Conservation (phyloP, 2,797 vertebrate genomes). For the Rhinella marina region DNA sequence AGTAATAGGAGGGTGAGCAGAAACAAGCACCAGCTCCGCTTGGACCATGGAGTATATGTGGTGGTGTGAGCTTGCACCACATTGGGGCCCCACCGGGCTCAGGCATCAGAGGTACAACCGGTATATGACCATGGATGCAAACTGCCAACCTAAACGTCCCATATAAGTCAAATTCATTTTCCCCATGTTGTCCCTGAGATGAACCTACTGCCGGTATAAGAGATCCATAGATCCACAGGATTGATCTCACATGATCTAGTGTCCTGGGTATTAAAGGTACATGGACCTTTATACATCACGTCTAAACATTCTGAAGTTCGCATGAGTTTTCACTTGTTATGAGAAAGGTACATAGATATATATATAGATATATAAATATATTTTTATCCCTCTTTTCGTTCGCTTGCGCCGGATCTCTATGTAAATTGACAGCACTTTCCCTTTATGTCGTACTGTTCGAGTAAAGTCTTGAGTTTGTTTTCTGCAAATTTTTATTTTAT, state of each 20-base stretch:
- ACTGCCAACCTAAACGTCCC: neutral
- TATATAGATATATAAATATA: constrained; percentile 56
- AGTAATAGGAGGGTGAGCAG: neutral
- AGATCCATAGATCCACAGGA: constrained; percentile 7
- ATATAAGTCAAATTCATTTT: neutral
- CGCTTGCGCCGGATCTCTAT: constrained; percentile 69
- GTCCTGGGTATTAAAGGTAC: constrained; percentile 67
- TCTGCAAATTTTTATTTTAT: constrained; percentile 71
- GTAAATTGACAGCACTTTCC: constrained; percentile 72
- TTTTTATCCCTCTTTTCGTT: constrained; percentile 61
- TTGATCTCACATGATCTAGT: constrained; percentile 29
- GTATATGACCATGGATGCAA: neutral
- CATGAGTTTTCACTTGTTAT: constrained; percentile 73
- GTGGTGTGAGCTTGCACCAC: neutral
- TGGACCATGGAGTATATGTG: neutral
- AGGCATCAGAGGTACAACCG: neutral
- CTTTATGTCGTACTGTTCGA: constrained; percentile 75
- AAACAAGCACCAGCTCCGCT: too few relatives aligned
- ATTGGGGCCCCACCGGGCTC: neutral
- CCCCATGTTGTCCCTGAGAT: neutral
- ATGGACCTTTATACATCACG: constrained; percentile 48
- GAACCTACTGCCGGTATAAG: neutral
- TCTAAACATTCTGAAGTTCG: constrained; percentile 62
- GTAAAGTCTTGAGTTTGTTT: constrained; percentile 74
- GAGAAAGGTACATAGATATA: constrained; percentile 74